phyloP scores from a whole-genome alignment of 2,113 vertebrate species.

The Laterallus jamaicensis region DNA sequence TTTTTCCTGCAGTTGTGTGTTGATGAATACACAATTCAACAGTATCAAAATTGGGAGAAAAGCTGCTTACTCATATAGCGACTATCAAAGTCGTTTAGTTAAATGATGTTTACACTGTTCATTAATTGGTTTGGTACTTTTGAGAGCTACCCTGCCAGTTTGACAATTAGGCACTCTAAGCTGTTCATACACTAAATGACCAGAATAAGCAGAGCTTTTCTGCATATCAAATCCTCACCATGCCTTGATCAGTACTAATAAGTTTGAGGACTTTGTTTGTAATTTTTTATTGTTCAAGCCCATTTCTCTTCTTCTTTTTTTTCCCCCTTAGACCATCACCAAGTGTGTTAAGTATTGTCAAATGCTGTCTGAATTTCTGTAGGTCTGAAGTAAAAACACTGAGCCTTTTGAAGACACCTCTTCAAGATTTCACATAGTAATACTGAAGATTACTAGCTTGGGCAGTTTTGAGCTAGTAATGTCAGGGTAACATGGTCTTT shows the following conservation, averaged over 20 bases:
- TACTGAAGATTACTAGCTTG: not conserved
- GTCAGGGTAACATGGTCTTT: not conserved
- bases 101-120: constrained; percentile 8
- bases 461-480: not conserved
- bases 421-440: not conserved
- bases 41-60: not conserved
- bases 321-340: not conserved
- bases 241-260: not conserved
- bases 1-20: not conserved
- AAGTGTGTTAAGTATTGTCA: not conserved
- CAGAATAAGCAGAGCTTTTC: constrained; percentile 3
- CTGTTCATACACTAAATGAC: not conserved
- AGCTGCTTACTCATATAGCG: not conserved
- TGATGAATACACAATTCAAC: not conserved
- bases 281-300: not conserved
- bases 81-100: not conserved
- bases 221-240: not conserved
- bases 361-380: not conserved
- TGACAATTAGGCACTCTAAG: not conserved
- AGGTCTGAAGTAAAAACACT: not conserved
- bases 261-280: not conserved
- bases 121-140: constrained; percentile 31
- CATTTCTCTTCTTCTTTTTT: not conserved
- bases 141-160: not conserved
- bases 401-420: not conserved